Conservation (phyloP, 2,797 vertebrate species). For the Enteromius anoplus region DNA sequence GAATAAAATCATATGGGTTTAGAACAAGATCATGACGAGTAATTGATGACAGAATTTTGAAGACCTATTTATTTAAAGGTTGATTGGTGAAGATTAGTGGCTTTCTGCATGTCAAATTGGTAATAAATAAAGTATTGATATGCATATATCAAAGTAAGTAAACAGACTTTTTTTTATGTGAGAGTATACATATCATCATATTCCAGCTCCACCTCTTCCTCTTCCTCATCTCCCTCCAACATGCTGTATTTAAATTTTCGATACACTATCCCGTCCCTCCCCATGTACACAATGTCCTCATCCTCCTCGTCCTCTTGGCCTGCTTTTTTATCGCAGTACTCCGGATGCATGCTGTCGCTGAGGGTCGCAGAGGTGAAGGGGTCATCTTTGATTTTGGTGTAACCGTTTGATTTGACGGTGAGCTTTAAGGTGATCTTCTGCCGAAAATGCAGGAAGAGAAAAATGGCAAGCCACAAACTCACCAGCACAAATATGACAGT, state of each 20-base stretch:
- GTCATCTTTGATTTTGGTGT: conserved; percentile 76
- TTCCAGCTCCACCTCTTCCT: conserved; percentile 88
- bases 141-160: neutral
- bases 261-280: conserved; percentile 90
- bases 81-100: neutral
- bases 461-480: conserved; percentile 71
- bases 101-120: conserved; percentile 7
- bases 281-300: conserved; percentile 94
- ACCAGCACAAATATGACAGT: conserved; percentile 76
- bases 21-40: neutral
- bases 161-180: conserved; percentile 64
- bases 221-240: conserved; percentile 86
- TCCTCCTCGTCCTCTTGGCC: conserved; percentile 80
- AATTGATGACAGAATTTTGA: neutral
- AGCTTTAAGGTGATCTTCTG: conserved; percentile 60
- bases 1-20: neutral
- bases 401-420: conserved; percentile 72
- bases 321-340: conserved; percentile 79
- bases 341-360: conserved; percentile 74
- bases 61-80: neutral
- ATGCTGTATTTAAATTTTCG: conserved; percentile 90
- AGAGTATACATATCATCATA: conserved; percentile 90
- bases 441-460: conserved; percentile 76
- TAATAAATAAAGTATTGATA: conserved; percentile 5
- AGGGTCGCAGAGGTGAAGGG: conserved; percentile 60